Evolutionary conservation across 2,888 invertebrate species (phyloP).

Genomic region (Dendrolimus pini): DNA sequence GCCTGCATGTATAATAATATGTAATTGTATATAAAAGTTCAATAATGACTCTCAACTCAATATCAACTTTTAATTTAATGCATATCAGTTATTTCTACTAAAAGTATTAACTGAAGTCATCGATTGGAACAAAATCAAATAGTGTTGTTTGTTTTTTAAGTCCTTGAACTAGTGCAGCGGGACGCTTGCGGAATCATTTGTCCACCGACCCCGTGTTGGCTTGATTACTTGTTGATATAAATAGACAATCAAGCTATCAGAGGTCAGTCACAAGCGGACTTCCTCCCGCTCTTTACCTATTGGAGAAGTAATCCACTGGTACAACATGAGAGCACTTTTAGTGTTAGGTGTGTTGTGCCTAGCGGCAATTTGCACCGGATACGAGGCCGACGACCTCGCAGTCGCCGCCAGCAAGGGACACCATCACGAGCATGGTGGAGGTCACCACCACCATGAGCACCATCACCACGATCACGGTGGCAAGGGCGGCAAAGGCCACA

Average conservation of each 20-base stretch:
- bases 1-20: too few relatives aligned
- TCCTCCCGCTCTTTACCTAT: conserved; percentile 39
- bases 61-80: too few relatives aligned
- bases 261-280: conserved; percentile 62
- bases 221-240: conserved; percentile 55
- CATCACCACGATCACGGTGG: conserved; percentile 84
- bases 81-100: not conserved
- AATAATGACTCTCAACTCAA: too few relatives aligned
- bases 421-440: conserved; percentile 78
- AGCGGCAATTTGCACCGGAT: conserved; percentile 46
- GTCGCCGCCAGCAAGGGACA: conserved; percentile 70
- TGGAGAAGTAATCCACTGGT: conserved; percentile 15
- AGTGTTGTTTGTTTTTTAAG: conserved; percentile 33
- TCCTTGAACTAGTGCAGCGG: conserved; percentile 58
- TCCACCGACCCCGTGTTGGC: conserved; percentile 37
- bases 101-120: conserved; percentile 1
- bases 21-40: too few relatives aligned
- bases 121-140: conserved; percentile 6
- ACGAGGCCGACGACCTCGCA: conserved; percentile 50
- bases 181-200: conserved; percentile 67
- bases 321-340: conserved; percentile 49
- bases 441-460: conserved; percentile 79
- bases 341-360: conserved; percentile 52
- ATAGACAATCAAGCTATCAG: conserved; percentile 49
- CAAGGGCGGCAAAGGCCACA: conserved; percentile 86